A percentile compares a stretch with the other conserved stretches of the same genome.
Conservation (phyloP, 2,113 vertebrate genomes). For the Phrynosoma blainvillii region DNA sequence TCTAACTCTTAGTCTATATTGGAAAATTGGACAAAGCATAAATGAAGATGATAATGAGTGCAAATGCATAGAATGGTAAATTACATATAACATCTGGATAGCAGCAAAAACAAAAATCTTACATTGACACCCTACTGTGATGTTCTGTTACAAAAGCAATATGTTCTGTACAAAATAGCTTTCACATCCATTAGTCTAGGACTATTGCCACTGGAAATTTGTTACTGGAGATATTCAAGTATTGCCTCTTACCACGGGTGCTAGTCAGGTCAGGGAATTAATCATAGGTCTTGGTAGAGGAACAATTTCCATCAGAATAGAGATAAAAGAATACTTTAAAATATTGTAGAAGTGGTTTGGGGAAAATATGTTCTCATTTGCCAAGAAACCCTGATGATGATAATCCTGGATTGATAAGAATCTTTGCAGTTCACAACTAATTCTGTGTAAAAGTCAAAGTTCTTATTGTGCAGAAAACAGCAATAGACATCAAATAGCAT, state of each 20-base stretch:
- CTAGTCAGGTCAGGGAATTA: background rate
- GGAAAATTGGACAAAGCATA: slow-evolving; percentile 60
- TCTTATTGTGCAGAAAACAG: too few species aligned
- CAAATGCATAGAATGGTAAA: slow-evolving; percentile 2
- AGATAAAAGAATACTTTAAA: background rate
- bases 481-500: too few species aligned
- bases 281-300: background rate
- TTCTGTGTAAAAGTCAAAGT: too few species aligned
- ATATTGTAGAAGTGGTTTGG: too few species aligned
- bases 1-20: slow-evolving; percentile 40
- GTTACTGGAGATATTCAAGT: slow-evolving; percentile 7
- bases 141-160: background rate
- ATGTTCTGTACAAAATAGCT: background rate
- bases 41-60: slow-evolving; percentile 54
- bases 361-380: too few species aligned
- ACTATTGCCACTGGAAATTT: background rate
- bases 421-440: too few species aligned
- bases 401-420: too few species aligned
- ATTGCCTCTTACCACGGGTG: background rate
- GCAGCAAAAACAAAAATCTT: slow-evolving; percentile 22
- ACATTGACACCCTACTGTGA: slow-evolving; percentile 23
- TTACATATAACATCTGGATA: slow-evolving; percentile 30
- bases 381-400: too few species aligned
- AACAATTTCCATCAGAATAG: background rate
- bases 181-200: background rate